Evolutionary conservation across 2,888 invertebrate genomes (phyloP), one percentile per base, ranked within the genome.

Genomic region (Drosophila paracracens): DNA sequence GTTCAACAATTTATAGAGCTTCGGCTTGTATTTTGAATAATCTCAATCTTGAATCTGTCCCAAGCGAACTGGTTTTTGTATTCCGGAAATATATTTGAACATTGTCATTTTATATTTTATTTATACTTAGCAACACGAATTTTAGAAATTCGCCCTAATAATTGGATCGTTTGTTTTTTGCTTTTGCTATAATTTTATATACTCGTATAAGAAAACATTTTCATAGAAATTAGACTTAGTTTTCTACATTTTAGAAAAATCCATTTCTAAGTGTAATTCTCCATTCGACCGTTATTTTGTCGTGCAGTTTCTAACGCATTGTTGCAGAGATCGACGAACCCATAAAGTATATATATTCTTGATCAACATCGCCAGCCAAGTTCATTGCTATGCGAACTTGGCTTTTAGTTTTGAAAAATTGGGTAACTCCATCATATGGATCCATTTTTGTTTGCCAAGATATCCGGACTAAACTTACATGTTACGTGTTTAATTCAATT

Each of bases 111-210:
- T 43, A 6, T 21, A 43, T n/a, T 29, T 29, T 31, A 10, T 1
- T 6, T 43, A 21, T 1, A 43, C 11, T 21, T 2, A 21, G 13
- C 21, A 21, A 40, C 0, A 0, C 4, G 10, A 2, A 43, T 7
- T 21, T 43, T 21, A 21, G 6, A 13, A 13, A 43, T 0, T 6
- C n/a, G 0, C 11, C 6, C 2, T 6, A n/a, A 2, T 8, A n/a
- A 40, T 40, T n/a, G 10, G 0, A 21, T 21, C 1, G 21, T 6
- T 46, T 43, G 21, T 7, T 21, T 13, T 21, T 21, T 1, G 6
- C 3, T 0, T 18, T 21, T 46, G 6, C 21, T 1, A 46, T 13
- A 1, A 21, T 46, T 46, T 13, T 13, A 21, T 13, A 46, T 13
- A n/a, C n/a, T n/a, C n/a, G n/a, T n/a, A 46, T 13, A 46, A 7